Evolutionary conservation across 1,140 invertebrate genomes (phyloP).

Genomic region (Sogatella furcifera): DNA sequence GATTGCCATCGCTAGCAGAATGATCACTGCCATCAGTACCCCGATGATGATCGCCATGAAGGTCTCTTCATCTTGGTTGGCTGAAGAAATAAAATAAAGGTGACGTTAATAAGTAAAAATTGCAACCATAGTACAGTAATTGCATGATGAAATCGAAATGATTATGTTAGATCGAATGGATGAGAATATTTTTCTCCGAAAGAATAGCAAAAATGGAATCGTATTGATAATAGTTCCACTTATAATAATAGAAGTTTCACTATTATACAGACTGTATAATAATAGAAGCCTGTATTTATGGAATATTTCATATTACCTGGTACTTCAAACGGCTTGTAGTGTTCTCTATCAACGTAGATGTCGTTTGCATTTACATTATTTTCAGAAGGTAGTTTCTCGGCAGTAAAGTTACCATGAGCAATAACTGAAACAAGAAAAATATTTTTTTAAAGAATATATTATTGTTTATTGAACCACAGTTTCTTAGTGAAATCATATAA

Average conservation of each 20-base stretch:
- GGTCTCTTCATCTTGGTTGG: slow-evolving; percentile 56
- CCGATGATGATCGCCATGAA: slow-evolving; percentile 76
- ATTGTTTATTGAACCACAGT: too few relatives aligned
- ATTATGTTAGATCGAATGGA: too few relatives aligned
- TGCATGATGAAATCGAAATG: too few relatives aligned
- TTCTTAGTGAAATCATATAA: too few relatives aligned
- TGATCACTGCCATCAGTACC: slow-evolving; percentile 63
- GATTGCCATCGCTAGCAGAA: slow-evolving; percentile 58
- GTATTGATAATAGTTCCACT: too few relatives aligned
- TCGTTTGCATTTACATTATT: slow-evolving; percentile 36
- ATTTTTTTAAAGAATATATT: too few relatives aligned
- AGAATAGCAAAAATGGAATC: too few relatives aligned
- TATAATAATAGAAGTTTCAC: too few relatives aligned
- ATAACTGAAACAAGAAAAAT: slow-evolving; percentile 38
- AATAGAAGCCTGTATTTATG: not conserved
- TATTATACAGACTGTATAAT: not conserved
- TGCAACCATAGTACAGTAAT: not conserved
- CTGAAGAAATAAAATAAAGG: slow-evolving; percentile 40
- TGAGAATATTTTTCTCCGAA: too few relatives aligned
- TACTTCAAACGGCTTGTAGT: slow-evolving; percentile 29
- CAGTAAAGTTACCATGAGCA: slow-evolving; percentile 60
- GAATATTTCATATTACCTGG: slow-evolving; percentile 20
- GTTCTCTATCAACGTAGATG: slow-evolving; percentile 40
- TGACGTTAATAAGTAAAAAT: not conserved
- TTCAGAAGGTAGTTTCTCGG: slow-evolving; percentile 38